phyloP scores from a whole-genome alignment of 2,888 invertebrate species.

The Acanthoscelides obtectus region DNA sequence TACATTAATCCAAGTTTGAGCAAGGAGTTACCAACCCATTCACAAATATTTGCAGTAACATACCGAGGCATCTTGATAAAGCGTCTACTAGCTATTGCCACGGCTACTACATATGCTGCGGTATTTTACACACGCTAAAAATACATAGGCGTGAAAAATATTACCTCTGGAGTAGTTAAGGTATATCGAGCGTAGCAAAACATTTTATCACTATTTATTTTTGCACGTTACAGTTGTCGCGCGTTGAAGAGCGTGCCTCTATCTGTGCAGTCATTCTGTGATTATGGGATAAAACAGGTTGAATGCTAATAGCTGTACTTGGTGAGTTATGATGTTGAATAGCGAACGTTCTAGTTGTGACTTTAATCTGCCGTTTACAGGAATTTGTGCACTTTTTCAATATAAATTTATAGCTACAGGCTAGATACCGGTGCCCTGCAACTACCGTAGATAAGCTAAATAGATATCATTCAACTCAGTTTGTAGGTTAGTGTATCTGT shows the following conservation, averaged over 20 bases:
- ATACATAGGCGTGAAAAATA: background rate
- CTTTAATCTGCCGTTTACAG: too few relatives aligned
- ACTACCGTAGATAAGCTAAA: too few relatives aligned
- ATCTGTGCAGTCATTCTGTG: too few relatives aligned
- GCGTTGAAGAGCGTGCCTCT: background rate
- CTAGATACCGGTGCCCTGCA: too few relatives aligned
- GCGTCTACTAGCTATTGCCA: background rate
- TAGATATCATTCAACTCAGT: too few relatives aligned
- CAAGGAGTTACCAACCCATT: background rate
- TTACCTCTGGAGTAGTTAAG: background rate
- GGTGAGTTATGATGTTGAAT: too few relatives aligned
- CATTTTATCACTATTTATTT: background rate
- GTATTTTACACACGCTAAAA: background rate
- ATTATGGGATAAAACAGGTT: too few relatives aligned
- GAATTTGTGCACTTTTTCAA: too few relatives aligned
- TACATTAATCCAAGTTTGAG: background rate
- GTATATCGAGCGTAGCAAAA: background rate
- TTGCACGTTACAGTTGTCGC: background rate
- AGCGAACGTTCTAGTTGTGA: too few relatives aligned
- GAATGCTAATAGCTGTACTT: too few relatives aligned
- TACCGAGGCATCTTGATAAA: background rate
- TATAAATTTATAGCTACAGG: too few relatives aligned
- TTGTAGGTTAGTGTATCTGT: too few relatives aligned
- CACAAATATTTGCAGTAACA: background rate
- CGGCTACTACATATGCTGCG: background rate